Percentiles rank a stretch among this genome's conserved stretches.
Evolutionary conservation across 2,113 vertebrate genomes (phyloP).

Genomic region (Chascanopsetta lugubris): DNA sequence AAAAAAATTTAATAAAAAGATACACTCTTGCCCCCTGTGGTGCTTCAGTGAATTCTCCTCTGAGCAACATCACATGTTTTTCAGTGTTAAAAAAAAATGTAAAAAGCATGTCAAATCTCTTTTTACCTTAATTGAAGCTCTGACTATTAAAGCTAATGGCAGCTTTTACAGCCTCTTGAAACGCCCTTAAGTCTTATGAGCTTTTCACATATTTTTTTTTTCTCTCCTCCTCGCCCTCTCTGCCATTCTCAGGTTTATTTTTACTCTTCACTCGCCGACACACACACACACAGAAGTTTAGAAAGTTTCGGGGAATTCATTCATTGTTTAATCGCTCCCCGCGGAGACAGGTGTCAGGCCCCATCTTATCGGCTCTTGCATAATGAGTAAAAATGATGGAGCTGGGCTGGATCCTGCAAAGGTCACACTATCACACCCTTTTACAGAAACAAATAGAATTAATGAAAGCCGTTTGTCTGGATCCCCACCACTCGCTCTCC

Average conservation of each 20-base stretch:
- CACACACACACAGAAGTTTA: conserved; percentile 66
- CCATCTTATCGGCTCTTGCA: conserved; percentile 82
- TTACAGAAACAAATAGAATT: conserved; percentile 90
- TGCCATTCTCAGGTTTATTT: conserved; percentile 44
- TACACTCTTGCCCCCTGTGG: neutral
- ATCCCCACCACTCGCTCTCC: conserved; percentile 26
- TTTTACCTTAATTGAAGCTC: conserved; percentile 54
- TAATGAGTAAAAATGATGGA: conserved; percentile 93
- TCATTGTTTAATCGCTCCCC: conserved; percentile 87
- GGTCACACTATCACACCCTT: conserved; percentile 87
- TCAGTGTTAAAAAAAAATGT: neutral
- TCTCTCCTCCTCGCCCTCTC: too few species aligned
- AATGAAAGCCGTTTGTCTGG: conserved; percentile 84
- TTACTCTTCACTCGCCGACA: conserved; percentile 56
- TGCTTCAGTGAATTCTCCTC: neutral
- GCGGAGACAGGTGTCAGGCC: conserved; percentile 84
- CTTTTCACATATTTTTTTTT: conserved; percentile 31
- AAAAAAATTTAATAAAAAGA: too few species aligned
- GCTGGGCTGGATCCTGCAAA: conserved; percentile 85
- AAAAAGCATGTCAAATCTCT: conserved; percentile 12
- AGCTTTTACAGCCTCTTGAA: conserved; percentile 60
- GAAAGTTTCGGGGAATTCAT: conserved; percentile 81
- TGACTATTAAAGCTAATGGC: conserved; percentile 67
- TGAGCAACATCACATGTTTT: conserved; percentile 6
- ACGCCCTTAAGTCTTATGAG: conserved; percentile 66